A percentile compares a stretch with the other conserved stretches of the same genome.
Evolutionary conservation across 2,797 vertebrate species (phyloP).

Genomic region (Scarus forsteni): DNA sequence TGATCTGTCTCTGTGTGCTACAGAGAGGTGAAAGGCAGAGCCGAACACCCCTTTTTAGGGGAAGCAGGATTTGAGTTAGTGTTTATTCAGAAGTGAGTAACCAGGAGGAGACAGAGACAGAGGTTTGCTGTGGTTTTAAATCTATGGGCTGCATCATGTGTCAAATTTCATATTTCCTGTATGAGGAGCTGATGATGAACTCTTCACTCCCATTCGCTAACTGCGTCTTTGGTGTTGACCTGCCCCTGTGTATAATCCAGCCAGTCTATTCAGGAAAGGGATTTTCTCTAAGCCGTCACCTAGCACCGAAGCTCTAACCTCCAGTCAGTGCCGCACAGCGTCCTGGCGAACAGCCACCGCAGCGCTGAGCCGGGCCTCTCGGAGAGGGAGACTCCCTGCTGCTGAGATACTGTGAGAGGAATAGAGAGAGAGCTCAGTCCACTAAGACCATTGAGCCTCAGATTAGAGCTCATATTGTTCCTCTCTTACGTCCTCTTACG

Average conservation of each 20-base stretch:
- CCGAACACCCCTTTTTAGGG: slow-evolving; percentile 56
- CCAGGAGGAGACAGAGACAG: slow-evolving; percentile 22
- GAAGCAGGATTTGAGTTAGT: slow-evolving; percentile 24
- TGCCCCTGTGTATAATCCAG: slow-evolving; percentile 63
- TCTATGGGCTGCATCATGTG: slow-evolving; percentile 22
- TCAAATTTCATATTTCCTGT: slow-evolving; percentile 42
- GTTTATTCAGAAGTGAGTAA: slow-evolving; percentile 15
- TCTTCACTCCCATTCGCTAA: slow-evolving; percentile 12
- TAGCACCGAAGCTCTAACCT: slow-evolving; percentile 58
- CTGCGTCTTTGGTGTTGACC: slow-evolving; percentile 45
- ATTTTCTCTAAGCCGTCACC: slow-evolving; percentile 78
- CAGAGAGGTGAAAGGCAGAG: slow-evolving; percentile 48
- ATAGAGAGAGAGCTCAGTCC: slow-evolving; percentile 36
- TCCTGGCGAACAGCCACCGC: slow-evolving; percentile 62
- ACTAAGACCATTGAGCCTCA: slow-evolving; percentile 48
- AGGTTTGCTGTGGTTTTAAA: slow-evolving; percentile 15
- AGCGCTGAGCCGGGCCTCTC: slow-evolving; percentile 49
- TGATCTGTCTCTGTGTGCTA: slow-evolving; percentile 48
- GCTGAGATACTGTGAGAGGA: slow-evolving; percentile 44
- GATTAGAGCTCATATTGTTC: slow-evolving; percentile 46
- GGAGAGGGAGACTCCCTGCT: slow-evolving; percentile 59
- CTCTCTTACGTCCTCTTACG: slow-evolving; percentile 20
- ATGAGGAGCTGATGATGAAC: slow-evolving; percentile 32
- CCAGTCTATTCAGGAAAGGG: slow-evolving; percentile 70
- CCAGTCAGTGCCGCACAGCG: slow-evolving; percentile 51